A percentile compares a stretch with the other conserved stretches of the same genome.
Evolutionary conservation across 2,888 invertebrate genomes (phyloP).

Genomic region (Craniophora ligustri): DNA sequence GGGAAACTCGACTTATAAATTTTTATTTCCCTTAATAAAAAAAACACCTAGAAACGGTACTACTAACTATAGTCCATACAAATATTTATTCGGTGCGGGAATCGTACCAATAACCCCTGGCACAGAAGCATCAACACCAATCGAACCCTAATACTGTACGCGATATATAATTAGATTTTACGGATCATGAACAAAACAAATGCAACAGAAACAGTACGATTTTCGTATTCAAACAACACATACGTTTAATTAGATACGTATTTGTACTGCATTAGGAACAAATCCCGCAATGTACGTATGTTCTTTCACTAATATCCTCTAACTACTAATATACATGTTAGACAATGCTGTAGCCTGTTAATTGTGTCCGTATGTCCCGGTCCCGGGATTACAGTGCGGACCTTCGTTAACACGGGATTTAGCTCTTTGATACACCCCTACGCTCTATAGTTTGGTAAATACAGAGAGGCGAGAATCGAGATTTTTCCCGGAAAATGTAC

Average conservation of each 20-base stretch:
- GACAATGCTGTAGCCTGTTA: constrained; percentile 67
- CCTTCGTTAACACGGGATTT: constrained; percentile 79
- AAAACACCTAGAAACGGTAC: no score
- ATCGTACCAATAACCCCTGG: no score
- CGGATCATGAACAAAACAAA: neutral
- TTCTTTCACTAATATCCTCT: constrained; percentile 42
- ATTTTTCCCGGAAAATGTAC: constrained; percentile 38
- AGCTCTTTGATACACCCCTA: constrained; percentile 66
- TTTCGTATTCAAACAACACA: constrained; percentile 9
- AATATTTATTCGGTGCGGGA: no score
- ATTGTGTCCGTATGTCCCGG: constrained; percentile 68
- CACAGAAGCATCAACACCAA: no score
- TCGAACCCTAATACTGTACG: no score
- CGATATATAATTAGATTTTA: no score
- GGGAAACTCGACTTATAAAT: no score
- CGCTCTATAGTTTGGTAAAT: constrained; percentile 46
- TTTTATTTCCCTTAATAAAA: no score
- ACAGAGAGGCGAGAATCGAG: constrained; percentile 40
- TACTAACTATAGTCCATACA: no score
- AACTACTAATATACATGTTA: constrained; percentile 52
- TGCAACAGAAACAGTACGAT: neutral
- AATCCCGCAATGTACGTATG: constrained; percentile 27
- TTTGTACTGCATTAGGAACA: constrained; percentile 41
- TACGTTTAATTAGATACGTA: constrained; percentile 32
- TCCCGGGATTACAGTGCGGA: constrained; percentile 68